A percentile compares a stretch with the other conserved stretches of the same genome.
Conservation (phyloP, 2,888 invertebrate genomes). For the Pachliopta kotzebuea region DNA sequence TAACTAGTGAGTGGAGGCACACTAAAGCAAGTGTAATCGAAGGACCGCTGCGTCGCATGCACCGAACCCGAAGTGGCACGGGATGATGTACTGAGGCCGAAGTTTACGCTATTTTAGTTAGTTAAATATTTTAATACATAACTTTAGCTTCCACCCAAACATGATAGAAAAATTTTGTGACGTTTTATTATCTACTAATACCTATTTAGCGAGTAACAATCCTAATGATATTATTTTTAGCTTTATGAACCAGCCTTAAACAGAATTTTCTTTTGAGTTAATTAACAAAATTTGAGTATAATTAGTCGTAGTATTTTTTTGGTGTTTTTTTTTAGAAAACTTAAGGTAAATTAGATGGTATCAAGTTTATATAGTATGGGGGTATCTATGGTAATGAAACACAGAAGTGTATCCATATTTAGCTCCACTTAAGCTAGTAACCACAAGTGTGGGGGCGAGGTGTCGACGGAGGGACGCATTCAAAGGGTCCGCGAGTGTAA, state of each 20-base stretch:
- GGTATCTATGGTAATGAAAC: not conserved
- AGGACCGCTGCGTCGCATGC: slow-evolving; percentile 49
- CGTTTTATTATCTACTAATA: not conserved
- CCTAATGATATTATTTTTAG: too few relatives aligned
- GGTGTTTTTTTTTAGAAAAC: too few relatives aligned
- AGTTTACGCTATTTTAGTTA: slow-evolving; percentile 14
- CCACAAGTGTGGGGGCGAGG: slow-evolving; percentile 8
- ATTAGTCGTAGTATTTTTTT: too few relatives aligned
- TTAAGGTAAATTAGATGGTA: too few relatives aligned
- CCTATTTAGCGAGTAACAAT: too few relatives aligned
- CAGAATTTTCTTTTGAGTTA: too few relatives aligned
- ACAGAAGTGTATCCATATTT: slow-evolving; percentile 3
- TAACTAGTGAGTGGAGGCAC: slow-evolving; percentile 47
- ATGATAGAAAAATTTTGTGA: not conserved
- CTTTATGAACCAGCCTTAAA: too few relatives aligned
- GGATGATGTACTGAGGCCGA: slow-evolving; percentile 31
- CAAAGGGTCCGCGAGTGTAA: slow-evolving; percentile 35
- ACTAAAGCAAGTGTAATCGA: slow-evolving; percentile 46
- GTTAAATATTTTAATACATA: slow-evolving; percentile 8
- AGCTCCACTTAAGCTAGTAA: not conserved
- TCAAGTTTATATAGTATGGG: too few relatives aligned
- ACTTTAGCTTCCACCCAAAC: not conserved
- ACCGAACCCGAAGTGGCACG: slow-evolving; percentile 37
- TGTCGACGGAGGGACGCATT: slow-evolving; percentile 33
- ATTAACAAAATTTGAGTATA: too few relatives aligned